Evolutionary conservation across 2,113 vertebrate genomes (phyloP), one percentile per base, ranked within the genome.

Genomic region (Bostrychus sinensis): DNA sequence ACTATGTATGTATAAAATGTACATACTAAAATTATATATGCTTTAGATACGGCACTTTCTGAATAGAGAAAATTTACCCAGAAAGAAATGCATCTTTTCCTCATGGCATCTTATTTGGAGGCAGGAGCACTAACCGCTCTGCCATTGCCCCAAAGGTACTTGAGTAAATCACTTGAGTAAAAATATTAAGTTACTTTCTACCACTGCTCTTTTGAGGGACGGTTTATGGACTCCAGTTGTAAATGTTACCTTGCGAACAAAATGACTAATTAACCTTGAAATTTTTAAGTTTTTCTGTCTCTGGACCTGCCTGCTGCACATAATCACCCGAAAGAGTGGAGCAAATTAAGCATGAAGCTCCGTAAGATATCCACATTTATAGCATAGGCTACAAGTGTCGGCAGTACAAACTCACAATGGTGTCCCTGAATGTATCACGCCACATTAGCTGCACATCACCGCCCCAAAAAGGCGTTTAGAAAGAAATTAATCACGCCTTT

Each of bases 241-340:
- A 30, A 45, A 34, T 16, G 16, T 53, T 23, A 28, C 39, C 60
- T 38, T 34, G 58, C 58, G 48, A 66, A 75, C 85, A 32, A 83
- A 82, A 72, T 39, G 46, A 34, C 72, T 66, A 78, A 89, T 85
- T 75, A 72, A 81, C 82, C 85, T 14, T 57, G 69, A 73, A 73
- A 45, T 30, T 56, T 65, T 63, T 0, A 7, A 23, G 20, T 62
- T 58, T 38, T 65, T 45, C 48, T 42, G 54, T 59, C 8, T 25
- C 22, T 17, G 2, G 37, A 23, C 61, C 42, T 30, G 50, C 8
- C 32, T 4, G 34, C 77, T 38, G 58, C 34, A 32, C 28, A 56
- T 39, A 61, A 79, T 73, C n/a, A 39, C 38, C 58, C 38, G 46
- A 55, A 62, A 1, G 5, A 55, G 11, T 0, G n/a, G n/a, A 39